A percentile compares a stretch with the other conserved stretches of the same genome.
These are phyloP conservation scores for Holotrichia oblita DNA, from an alignment of 1,140 invertebrate genomes.

Conservation along the genomic window DNA sequence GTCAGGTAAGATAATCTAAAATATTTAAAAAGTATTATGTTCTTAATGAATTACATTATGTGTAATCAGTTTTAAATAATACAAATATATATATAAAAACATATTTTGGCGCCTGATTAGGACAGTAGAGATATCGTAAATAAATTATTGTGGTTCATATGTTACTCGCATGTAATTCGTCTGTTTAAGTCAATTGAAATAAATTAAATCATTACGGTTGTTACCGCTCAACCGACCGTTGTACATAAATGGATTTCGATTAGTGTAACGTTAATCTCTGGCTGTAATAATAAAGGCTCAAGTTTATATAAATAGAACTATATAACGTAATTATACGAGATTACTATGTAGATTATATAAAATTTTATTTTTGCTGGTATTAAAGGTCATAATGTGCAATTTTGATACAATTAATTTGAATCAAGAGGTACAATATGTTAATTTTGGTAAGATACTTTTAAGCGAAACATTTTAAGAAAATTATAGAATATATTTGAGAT, in stretches of 20 bases:
- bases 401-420: too few species aligned
- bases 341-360: too few species aligned
- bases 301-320: constrained; percentile 4
- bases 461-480: too few species aligned
- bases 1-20: too few species aligned
- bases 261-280: background rate
- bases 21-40: too few species aligned
- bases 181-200: background rate
- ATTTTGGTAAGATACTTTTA: too few species aligned
- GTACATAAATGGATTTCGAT: constrained; percentile 12
- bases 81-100: background rate
- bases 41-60: too few species aligned
- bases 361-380: too few species aligned
- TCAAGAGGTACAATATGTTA: too few species aligned
- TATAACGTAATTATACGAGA: too few species aligned
- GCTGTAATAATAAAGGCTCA: background rate
- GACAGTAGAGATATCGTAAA: background rate
- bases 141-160: background rate
- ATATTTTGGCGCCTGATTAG: constrained; percentile 6
- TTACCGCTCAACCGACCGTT: background rate
- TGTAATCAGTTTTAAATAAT: background rate
- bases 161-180: background rate
- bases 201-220: background rate
- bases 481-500: too few species aligned
- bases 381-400: too few species aligned